A percentile compares a stretch with the other conserved stretches of the same genome.
phyloP scores from a whole-genome alignment of 2,888 invertebrate species.

The Lordiphosa fenestrarum region DNA sequence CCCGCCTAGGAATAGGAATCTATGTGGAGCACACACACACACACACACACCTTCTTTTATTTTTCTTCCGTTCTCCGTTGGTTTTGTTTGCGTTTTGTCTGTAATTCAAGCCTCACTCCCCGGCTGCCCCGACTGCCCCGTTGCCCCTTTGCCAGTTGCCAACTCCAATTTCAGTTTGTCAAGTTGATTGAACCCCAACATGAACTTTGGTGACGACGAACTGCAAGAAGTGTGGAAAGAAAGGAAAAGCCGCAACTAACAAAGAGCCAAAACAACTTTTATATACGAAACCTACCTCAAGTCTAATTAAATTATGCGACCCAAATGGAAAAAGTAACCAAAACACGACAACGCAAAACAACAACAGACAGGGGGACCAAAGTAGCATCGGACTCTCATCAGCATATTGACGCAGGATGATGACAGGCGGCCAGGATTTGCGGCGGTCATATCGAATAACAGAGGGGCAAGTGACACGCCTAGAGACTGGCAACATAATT shows the following conservation, averaged over 20 bases:
- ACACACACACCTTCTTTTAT: conserved; percentile 3
- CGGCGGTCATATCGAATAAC: conserved; percentile 28
- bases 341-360: background rate
- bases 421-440: conserved; percentile 18
- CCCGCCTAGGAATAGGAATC: no score
- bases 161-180: conserved; percentile 44
- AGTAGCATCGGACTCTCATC: conserved; percentile 25
- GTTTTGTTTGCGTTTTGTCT: conserved; percentile 10
- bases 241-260: conserved; percentile 27
- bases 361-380: background rate
- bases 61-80: conserved; percentile 10
- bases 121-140: background rate
- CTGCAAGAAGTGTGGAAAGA: conserved; percentile 16
- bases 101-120: conserved; percentile 25
- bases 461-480: background rate
- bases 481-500: conserved; percentile 15
- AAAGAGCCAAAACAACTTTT: conserved; percentile 21
- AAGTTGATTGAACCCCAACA: conserved; percentile 55
- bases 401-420: conserved; percentile 13
- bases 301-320: conserved; percentile 46
- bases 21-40: no score
- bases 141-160: conserved; percentile 1
- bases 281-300: conserved; percentile 51
- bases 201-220: conserved; percentile 40
- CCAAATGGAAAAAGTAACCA: conserved; percentile 30